Conservation (phyloP, 1,140 invertebrate species). For the Drosophila sp. region DNA sequence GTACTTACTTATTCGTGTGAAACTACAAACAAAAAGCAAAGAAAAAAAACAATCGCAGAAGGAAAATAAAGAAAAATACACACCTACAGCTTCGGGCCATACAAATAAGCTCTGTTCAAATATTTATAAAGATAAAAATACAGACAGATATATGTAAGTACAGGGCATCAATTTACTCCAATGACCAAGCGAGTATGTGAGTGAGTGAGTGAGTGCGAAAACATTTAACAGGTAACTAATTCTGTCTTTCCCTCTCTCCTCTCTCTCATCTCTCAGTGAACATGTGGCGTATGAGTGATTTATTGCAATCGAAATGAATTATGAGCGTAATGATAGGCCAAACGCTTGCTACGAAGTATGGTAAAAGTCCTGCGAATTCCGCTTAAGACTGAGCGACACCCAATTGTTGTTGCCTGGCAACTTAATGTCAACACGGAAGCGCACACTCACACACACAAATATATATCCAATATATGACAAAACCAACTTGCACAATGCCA, state of each 20-base stretch:
- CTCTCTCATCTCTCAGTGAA: background rate
- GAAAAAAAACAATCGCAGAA: slow-evolving; percentile 1
- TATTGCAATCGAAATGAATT: slow-evolving; percentile 46
- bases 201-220: slow-evolving; percentile 27
- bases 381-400: slow-evolving; percentile 25
- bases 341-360: background rate
- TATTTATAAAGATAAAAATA: slow-evolving; percentile 52
- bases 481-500: slow-evolving; percentile 3
- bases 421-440: slow-evolving; percentile 39
- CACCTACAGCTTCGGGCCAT: slow-evolving; percentile 20
- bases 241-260: slow-evolving; percentile 20
- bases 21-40: slow-evolving; percentile 19
- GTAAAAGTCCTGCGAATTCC: slow-evolving; percentile 17
- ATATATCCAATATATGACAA: background rate
- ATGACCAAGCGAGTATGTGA: slow-evolving; percentile 30
- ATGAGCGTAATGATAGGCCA: slow-evolving; percentile 25
- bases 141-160: background rate
- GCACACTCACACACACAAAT: slow-evolving; percentile 7
- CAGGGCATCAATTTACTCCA: slow-evolving; percentile 48
- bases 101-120: slow-evolving; percentile 45
- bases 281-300: slow-evolving; percentile 34
- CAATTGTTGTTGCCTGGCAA: slow-evolving; percentile 32
- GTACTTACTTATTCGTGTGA: slow-evolving; percentile 28
- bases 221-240: slow-evolving; percentile 28
- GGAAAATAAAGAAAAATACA: slow-evolving; percentile 10